A percentile compares a stretch with the other conserved stretches of the same genome.
Conservation (phyloP, 2,797 vertebrate species). For the Staurois parvus region DNA sequence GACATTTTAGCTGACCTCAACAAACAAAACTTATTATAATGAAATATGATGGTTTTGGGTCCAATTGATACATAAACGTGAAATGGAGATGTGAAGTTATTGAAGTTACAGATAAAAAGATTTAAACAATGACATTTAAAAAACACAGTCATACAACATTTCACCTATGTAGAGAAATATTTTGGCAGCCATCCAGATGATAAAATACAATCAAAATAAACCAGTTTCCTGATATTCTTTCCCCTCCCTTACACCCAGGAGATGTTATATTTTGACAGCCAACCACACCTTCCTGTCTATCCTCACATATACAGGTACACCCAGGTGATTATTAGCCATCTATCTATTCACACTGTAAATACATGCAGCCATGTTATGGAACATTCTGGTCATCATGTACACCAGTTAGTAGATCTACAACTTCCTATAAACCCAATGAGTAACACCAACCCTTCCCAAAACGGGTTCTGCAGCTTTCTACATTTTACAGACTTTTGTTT, state of each 20-base stretch:
- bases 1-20: no score
- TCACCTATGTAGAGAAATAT: neutral
- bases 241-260: slow-evolving; percentile 23
- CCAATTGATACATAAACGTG: no score
- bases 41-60: no score
- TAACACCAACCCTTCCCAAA: neutral
- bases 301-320: slow-evolving; percentile 24
- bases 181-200: neutral
- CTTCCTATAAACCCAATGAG: neutral
- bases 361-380: neutral
- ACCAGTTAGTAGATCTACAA: neutral
- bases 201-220: neutral
- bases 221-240: neutral
- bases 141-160: neutral
- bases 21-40: no score
- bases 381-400: neutral
- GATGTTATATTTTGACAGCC: slow-evolving; percentile 36
- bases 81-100: no score
- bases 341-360: neutral
- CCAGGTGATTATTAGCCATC: slow-evolving; percentile 17
- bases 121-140: neutral
- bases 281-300: slow-evolving; percentile 39
- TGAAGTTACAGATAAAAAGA: neutral
- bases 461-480: neutral
- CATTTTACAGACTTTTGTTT: neutral